Evolutionary conservation across 2,888 invertebrate species (phyloP).

Genomic region (Heteropelma amictum): DNA sequence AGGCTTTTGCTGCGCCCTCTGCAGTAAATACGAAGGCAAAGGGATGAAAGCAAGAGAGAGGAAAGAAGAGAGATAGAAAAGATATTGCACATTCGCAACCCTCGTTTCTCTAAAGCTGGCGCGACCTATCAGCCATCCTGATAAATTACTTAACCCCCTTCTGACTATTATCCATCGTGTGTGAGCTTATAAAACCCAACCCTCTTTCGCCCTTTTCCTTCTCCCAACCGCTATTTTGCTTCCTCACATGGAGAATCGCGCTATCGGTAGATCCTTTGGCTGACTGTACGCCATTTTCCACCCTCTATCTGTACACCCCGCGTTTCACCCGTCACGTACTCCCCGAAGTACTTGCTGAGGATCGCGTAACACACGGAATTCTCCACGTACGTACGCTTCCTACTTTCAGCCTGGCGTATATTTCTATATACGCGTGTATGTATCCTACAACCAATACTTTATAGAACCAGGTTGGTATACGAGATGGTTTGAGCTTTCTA

Average conservation of each 20-base stretch:
- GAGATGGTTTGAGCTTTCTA: constrained; percentile 34
- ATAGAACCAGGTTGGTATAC: not conserved
- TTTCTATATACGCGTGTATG: constrained; percentile 7
- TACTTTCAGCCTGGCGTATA: not conserved
- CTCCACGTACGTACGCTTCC: constrained; percentile 35
- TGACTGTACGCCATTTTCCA: constrained; percentile 43
- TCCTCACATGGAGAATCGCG: constrained; percentile 7
- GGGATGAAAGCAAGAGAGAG: constrained; percentile 6
- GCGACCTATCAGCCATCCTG: constrained; percentile 72
- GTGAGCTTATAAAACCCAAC: constrained; percentile 59
- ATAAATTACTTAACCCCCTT: constrained; percentile 75
- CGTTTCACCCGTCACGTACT: constrained; percentile 37
- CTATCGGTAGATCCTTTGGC: constrained; percentile 38
- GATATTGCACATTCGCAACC: constrained; percentile 60
- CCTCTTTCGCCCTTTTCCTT: constrained; percentile 9
- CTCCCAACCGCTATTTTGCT: constrained; percentile 9
- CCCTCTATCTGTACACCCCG: constrained; percentile 38
- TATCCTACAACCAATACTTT: not conserved
- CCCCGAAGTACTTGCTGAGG: not conserved
- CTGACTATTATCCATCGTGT: constrained; percentile 62
- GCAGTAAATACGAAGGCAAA: constrained; percentile 1
- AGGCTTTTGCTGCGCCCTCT: not conserved
- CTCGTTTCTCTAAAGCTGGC: constrained; percentile 63
- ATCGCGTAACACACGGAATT: constrained; percentile 32
- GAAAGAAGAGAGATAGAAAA: constrained; percentile 1